These are phyloP conservation scores for Mya arenaria DNA, from an alignment of 1,140 invertebrate species.

Conservation along the genomic window DNA sequence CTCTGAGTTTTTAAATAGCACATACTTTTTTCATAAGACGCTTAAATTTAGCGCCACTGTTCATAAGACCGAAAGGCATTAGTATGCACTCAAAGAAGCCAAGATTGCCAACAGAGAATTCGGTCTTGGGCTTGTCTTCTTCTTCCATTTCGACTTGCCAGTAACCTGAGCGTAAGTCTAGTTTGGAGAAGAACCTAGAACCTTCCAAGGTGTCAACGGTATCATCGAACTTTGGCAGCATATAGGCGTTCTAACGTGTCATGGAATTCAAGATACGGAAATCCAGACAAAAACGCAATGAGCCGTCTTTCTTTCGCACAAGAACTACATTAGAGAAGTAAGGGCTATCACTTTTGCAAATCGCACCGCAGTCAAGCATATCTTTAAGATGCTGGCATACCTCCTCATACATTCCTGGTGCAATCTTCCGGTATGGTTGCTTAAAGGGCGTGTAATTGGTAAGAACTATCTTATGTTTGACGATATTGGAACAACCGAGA, in stretches of 20 bases:
- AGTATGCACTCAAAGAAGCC: too few species aligned
- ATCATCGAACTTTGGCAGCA: constrained; percentile 37
- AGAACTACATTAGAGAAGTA: background rate
- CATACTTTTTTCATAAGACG: too few species aligned
- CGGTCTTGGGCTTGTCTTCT: background rate
- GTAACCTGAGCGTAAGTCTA: constrained; percentile 30
- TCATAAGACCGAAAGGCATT: too few species aligned
- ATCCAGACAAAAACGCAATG: constrained; percentile 25
- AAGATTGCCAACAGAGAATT: background rate
- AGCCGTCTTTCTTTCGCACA: constrained; percentile 1
- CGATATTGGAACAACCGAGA: constrained; percentile 32
- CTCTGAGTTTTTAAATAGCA: too few species aligned
- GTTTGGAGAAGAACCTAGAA: constrained; percentile 6
- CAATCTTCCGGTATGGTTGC: constrained; percentile 39
- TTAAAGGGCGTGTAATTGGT: constrained; percentile 28
- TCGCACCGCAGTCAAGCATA: constrained; percentile 12
- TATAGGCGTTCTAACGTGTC: constrained; percentile 36
- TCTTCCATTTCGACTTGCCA: constrained; percentile 26
- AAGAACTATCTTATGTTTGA: constrained; percentile 50
- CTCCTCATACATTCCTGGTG: constrained; percentile 34
- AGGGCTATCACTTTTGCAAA: background rate
- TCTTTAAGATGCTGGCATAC: constrained; percentile 32
- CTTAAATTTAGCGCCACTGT: too few species aligned
- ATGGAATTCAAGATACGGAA: constrained; percentile 32
- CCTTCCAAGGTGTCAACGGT: constrained; percentile 29